A percentile compares a stretch with the other conserved stretches of the same genome.
phyloP scores from a whole-genome alignment of 2,888 invertebrate genomes.

The Drosophila parthenogenetica region DNA sequence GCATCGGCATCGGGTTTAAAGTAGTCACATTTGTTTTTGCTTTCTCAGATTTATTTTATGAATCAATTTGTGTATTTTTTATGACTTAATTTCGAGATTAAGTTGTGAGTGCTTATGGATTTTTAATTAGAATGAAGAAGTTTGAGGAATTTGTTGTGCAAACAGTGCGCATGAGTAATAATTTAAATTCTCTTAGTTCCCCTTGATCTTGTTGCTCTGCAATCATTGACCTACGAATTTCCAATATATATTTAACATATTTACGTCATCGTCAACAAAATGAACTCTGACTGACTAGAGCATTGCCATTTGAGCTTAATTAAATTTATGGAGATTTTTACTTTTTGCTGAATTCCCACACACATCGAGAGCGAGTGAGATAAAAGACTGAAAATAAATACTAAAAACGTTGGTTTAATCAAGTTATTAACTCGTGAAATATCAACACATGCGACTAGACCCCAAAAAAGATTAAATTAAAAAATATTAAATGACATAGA shows the following conservation, averaged over 20 bases:
- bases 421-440: constrained; percentile 79
- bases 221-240: constrained; percentile 1
- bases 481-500: constrained; percentile 76
- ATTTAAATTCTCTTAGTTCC: too few relatives aligned
- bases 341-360: constrained; percentile 60
- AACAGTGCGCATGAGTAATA: constrained; percentile 38
- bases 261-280: constrained; percentile 15
- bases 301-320: constrained; percentile 57
- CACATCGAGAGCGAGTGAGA: constrained; percentile 51
- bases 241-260: constrained; percentile 1
- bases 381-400: constrained; percentile 30
- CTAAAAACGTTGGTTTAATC: constrained; percentile 69
- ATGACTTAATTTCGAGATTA: constrained; percentile 56
- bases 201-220: neutral
- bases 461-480: constrained; percentile 71
- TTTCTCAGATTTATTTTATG: constrained; percentile 49
- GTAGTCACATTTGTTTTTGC: constrained; percentile 16
- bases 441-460: constrained; percentile 70
- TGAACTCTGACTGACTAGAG: constrained; percentile 14
- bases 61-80: constrained; percentile 65
- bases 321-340: constrained; percentile 68
- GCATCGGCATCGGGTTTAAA: neutral
- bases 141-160: neutral
- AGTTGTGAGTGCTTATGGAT: constrained; percentile 33
- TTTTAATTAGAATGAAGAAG: constrained; percentile 31